Evolutionary conservation across 2,888 invertebrate genomes (phyloP), one percentile per base, ranked within the genome.

Genomic region (Beris morrisii): DNA sequence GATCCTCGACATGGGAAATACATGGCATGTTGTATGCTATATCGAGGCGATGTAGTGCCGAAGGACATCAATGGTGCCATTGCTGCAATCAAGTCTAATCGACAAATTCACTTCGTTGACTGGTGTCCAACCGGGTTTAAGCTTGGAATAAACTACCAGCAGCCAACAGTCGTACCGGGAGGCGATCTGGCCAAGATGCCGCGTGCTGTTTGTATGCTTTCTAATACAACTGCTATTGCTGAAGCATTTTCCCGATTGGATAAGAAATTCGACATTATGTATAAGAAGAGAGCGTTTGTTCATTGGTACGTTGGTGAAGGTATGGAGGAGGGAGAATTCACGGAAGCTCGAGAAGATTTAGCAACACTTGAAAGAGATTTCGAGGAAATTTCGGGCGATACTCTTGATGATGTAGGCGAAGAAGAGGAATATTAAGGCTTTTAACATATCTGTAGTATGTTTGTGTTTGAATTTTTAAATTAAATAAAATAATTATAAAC

Each of bases 181-280:
- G 89, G 89, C 0, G 90, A 91, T 79, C 82, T 91, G 74, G 92
- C 92, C 69, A 87, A 87, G 75, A 91, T 91, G 68, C 88, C 89
- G 75, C 85, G 93, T 72, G 92, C 93, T 32, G 92, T 92, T 12
- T 93, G 92, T 75, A 93, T 94, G 90, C 82, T 86, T 77, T 91
- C 85, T 75, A 94, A 94, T 82, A 94, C 93, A 4, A 96, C 94
- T 13, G 93, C 94, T 72, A 93, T 95, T 75, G 89, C 90, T 12
- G 90, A 92, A 75, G 94, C 94, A 58, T 95, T 94, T 90, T 88
- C 89, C 71, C 91, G 93, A 76, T 85, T 97, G 67, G 91, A 95
- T 82, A 90, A 90, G 81, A 97, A 97, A 82, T 95, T 96, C 79
- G 96, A 97, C 82, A 85, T 96, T 75, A 94, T 95, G 93, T 95